These are phyloP conservation scores for Heliconius himera DNA, from an alignment of 1,140 invertebrate species.

Conservation along the genomic window DNA sequence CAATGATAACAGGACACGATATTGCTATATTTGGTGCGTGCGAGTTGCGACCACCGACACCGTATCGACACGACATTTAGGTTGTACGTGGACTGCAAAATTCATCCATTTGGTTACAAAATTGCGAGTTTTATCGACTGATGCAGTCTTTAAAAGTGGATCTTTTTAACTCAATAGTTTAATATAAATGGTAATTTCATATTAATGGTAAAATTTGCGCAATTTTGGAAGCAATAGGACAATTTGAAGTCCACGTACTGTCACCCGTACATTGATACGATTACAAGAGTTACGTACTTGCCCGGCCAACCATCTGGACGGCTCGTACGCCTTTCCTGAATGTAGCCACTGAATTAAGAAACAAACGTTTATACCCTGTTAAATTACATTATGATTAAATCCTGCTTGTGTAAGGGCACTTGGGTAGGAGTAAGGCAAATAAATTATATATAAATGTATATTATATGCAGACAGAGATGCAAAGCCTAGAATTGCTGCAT, in stretches of 20 bases:
- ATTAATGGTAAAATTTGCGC: neutral
- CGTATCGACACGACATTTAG: conserved; percentile 66
- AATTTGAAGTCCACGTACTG: conserved; percentile 5
- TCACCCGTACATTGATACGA: conserved; percentile 59
- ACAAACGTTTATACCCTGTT: conserved; percentile 68
- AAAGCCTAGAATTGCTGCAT: conserved; percentile 53
- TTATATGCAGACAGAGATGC: conserved; percentile 68
- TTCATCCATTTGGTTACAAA: neutral
- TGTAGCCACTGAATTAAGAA: conserved; percentile 93
- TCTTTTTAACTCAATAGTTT: neutral
- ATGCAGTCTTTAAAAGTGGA: too few species aligned
- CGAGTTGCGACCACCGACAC: conserved; percentile 47
- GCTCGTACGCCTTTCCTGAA: conserved; percentile 99
- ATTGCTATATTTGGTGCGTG: conserved; percentile 62
- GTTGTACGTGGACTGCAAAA: neutral
- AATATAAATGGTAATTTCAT: too few species aligned
- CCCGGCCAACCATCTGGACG: conserved; percentile 98
- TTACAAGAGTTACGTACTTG: conserved; percentile 93
- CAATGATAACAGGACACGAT: conserved; percentile 76
- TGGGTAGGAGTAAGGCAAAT: conserved; percentile 54
- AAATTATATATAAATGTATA: conserved; percentile 46
- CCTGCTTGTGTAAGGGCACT: conserved; percentile 39
- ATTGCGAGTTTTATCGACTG: neutral
- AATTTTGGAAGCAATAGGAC: conserved; percentile 5
- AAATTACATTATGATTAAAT: conserved; percentile 39